Evolutionary conservation across 2,888 invertebrate genomes (phyloP).

Genomic region (Platynereis dumerilii): DNA sequence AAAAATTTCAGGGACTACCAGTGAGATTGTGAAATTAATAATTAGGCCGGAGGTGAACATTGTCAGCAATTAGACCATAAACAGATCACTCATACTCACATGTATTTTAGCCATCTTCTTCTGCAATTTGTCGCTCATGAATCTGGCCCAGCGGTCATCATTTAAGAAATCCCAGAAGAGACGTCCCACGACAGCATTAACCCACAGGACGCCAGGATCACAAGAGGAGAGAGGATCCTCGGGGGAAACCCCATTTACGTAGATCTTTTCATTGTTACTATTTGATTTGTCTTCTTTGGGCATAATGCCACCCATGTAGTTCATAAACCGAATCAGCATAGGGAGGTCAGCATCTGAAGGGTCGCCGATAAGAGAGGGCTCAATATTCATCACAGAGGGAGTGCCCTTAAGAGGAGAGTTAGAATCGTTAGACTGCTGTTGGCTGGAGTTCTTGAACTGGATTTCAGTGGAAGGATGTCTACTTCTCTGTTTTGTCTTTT

Average conservation of each 20-base stretch:
- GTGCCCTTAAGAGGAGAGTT: too few relatives aligned
- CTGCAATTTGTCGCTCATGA: slow-evolving; percentile 81
- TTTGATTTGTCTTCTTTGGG: slow-evolving; percentile 31
- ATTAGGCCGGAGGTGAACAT: too few relatives aligned
- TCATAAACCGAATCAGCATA: slow-evolving; percentile 41
- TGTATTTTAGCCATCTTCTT: slow-evolving; percentile 85
- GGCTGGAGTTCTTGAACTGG: too few relatives aligned
- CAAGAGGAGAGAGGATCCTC: slow-evolving; percentile 31
- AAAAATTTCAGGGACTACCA: too few relatives aligned
- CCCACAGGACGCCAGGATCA: slow-evolving; percentile 55
- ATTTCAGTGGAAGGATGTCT: too few relatives aligned
- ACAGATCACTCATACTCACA: slow-evolving; percentile 69
- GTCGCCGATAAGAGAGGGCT: too few relatives aligned
- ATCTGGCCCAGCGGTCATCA: slow-evolving; percentile 73
- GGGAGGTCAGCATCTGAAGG: too few relatives aligned
- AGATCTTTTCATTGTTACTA: background rate
- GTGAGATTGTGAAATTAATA: too few relatives aligned
- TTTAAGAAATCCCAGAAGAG: slow-evolving; percentile 83
- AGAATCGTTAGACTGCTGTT: too few relatives aligned
- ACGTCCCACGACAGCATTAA: slow-evolving; percentile 80
- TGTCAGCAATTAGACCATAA: too few relatives aligned
- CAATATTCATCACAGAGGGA: too few relatives aligned
- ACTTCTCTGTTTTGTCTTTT: too few relatives aligned
- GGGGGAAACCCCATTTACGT: background rate
- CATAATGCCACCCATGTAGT: slow-evolving; percentile 57